These are phyloP conservation scores for Antrozous pallidus DNA, from an alignment of 2,797 vertebrate genomes.

Conservation along the genomic window DNA sequence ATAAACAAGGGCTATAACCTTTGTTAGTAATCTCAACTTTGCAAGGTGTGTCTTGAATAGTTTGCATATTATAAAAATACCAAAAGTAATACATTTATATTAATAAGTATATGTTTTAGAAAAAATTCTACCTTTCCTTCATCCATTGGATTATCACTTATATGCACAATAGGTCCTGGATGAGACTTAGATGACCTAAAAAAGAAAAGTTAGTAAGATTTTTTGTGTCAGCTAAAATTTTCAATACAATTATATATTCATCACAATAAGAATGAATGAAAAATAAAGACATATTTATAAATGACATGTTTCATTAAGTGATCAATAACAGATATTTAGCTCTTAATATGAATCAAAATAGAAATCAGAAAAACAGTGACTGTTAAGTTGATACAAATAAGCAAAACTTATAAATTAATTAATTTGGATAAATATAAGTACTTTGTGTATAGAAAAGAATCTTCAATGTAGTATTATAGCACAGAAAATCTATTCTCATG, in stretches of 20 bases:
- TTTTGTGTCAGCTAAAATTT: slow-evolving; percentile 30
- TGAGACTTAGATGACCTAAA: slow-evolving; percentile 97
- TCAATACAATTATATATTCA: neutral
- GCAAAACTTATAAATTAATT: neutral
- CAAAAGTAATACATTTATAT: neutral
- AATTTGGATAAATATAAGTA: neutral
- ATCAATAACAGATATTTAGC: neutral
- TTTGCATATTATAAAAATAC: slow-evolving; percentile 13
- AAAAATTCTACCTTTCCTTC: slow-evolving; percentile 93
- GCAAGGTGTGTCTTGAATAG: neutral
- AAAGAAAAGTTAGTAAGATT: slow-evolving; percentile 48
- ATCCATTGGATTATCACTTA: slow-evolving; percentile 99
- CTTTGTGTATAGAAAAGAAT: neutral
- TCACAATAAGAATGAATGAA: neutral
- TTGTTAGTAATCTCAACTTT: neutral
- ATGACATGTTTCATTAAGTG: neutral
- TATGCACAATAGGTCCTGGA: slow-evolving; percentile 97
- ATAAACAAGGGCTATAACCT: neutral
- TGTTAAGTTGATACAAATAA: neutral
- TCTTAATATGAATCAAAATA: neutral
- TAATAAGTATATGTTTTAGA: neutral
- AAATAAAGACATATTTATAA: slow-evolving; percentile 11
- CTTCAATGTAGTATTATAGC: neutral
- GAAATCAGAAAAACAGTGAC: neutral
- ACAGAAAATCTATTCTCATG: neutral